Percentiles rank a stretch among this genome's conserved stretches.
Conservation (phyloP, 2,888 invertebrate genomes). For the Coleophora flavipennella region DNA sequence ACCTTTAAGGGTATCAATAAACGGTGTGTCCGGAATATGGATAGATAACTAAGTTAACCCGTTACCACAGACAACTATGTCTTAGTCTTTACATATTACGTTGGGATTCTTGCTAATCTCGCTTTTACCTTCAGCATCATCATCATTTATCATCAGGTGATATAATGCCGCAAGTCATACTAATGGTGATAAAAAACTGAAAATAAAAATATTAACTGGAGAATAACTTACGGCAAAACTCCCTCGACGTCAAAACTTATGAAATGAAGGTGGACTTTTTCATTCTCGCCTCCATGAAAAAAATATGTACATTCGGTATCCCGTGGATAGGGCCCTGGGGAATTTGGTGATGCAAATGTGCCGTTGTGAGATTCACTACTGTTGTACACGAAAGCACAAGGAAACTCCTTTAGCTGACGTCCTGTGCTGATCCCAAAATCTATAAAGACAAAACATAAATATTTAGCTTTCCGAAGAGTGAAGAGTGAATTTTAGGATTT, state of each 20-base stretch:
- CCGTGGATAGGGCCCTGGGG: conserved; percentile 91
- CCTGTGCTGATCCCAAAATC: conserved; percentile 93
- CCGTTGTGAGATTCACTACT: conserved; percentile 86
- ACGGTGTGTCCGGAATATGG: no score
- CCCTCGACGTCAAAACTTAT: conserved; percentile 96
- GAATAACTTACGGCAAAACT: conserved; percentile 85
- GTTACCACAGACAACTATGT: no score
- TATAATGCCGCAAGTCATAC: no score
- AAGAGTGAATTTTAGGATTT: background rate
- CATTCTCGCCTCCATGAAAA: conserved; percentile 85
- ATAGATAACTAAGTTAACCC: no score
- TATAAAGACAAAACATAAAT: conserved; percentile 43
- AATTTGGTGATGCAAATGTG: conserved; percentile 90
- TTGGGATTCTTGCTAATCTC: no score
- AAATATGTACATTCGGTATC: conserved; percentile 93
- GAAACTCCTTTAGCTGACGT: conserved; percentile 80
- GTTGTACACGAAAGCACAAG: conserved; percentile 92
- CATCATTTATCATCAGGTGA: no score
- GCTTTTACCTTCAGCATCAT: no score
- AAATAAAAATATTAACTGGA: no score
- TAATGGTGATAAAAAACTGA: no score
- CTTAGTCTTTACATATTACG: no score
- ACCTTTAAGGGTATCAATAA: no score
- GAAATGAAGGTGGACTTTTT: conserved; percentile 88
- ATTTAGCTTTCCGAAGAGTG: background rate